Evolutionary conservation across 2,113 vertebrate species (phyloP).

Genomic region (Calypte anna): DNA sequence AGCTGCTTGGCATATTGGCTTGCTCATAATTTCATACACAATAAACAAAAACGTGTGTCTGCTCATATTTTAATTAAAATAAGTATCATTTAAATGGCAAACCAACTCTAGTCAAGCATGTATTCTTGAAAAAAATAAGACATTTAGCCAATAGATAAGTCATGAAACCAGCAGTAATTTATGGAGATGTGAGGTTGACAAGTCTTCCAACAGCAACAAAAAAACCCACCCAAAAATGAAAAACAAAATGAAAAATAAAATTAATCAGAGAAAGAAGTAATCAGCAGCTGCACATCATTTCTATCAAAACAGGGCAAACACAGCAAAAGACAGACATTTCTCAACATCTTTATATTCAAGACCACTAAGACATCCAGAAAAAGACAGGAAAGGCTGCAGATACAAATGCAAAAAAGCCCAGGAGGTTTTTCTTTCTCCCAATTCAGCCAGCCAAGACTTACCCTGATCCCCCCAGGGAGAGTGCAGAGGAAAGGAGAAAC

Average conservation of each 20-base stretch:
- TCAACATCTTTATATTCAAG: neutral
- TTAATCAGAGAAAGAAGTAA: neutral
- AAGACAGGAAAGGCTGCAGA: neutral
- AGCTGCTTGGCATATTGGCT: neutral
- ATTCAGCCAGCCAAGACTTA: neutral
- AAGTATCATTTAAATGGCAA: conserved; percentile 38
- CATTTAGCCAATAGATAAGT: neutral
- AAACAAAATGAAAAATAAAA: neutral
- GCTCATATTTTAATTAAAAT: conserved; percentile 18
- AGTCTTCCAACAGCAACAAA: neutral
- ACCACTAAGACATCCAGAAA: neutral
- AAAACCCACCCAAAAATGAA: neutral
- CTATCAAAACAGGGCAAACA: neutral
- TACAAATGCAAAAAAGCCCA: neutral
- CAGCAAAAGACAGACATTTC: neutral
- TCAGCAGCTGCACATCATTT: neutral
- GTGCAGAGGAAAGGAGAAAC: neutral
- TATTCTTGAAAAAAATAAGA: neutral
- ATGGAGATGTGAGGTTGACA: neutral
- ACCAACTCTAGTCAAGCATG: neutral
- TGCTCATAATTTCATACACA: neutral
- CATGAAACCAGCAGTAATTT: neutral
- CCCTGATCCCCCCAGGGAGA: neutral
- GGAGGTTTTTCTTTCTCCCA: neutral
- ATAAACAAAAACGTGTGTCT: conserved; percentile 11